A percentile compares a stretch with the other conserved stretches of the same genome.
phyloP scores from a whole-genome alignment of 2,113 vertebrate species.

The Nycticorax nycticorax region DNA sequence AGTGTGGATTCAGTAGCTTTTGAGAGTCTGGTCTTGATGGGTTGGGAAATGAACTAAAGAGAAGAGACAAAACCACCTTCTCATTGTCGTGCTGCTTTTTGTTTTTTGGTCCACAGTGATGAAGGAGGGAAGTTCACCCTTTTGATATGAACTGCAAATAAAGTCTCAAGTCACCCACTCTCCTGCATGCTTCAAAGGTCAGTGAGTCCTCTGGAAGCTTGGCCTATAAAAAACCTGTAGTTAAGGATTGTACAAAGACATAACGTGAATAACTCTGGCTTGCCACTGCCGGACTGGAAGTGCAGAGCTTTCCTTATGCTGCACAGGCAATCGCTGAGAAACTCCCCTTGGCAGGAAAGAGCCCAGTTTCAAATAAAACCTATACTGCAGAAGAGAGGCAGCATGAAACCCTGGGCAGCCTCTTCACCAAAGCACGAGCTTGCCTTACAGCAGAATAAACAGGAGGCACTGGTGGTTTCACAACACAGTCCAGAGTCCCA shows the following conservation, averaged over 20 bases:
- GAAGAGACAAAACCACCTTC: not conserved
- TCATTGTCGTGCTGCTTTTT: not conserved
- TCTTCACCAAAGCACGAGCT: not conserved
- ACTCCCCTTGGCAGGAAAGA: not conserved
- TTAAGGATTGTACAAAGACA: not conserved
- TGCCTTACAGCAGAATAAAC: not conserved
- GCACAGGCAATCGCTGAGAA: not conserved
- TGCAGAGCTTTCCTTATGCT: not conserved
- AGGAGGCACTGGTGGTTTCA: not conserved
- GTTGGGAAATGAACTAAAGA: not conserved
- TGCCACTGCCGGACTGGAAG: not conserved
- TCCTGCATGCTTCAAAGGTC: not conserved
- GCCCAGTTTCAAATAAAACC: not conserved
- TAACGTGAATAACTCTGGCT: not conserved
- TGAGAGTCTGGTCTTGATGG: not conserved
- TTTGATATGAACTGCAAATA: not conserved
- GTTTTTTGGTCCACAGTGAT: not conserved
- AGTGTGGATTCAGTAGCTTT: not conserved
- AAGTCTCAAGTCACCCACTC: not conserved
- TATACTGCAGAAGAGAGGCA: not conserved
- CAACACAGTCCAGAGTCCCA: not conserved
- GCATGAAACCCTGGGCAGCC: not conserved
- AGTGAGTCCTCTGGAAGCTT: not conserved
- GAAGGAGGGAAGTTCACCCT: not conserved
- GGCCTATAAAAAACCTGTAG: fast-evolving